Conservation (phyloP, 2,888 invertebrate genomes). For the Sipha maydis region DNA sequence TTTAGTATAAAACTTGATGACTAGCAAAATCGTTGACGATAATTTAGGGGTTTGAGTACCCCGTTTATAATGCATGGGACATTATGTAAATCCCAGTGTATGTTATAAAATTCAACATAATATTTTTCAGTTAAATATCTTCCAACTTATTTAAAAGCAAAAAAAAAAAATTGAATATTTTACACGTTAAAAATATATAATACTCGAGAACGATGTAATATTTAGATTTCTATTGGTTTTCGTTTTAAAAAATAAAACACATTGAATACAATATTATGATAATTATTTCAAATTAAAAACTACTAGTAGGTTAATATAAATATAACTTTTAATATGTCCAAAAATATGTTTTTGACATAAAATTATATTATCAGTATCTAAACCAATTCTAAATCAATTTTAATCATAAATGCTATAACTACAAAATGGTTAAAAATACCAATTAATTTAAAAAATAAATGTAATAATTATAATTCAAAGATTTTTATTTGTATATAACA, state of each 20-base stretch:
- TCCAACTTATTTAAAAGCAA: neutral
- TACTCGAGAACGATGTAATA: neutral
- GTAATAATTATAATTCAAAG: no score
- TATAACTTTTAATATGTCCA: neutral
- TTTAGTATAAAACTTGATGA: neutral
- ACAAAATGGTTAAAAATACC: no score
- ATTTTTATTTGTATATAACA: no score
- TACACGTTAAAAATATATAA: neutral
- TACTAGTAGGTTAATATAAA: no score
- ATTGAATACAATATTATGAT: no score
- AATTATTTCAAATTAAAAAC: no score
- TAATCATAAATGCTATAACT: no score
- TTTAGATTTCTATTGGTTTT: neutral
- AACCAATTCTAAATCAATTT: no score
- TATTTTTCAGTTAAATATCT: constrained; percentile 7
- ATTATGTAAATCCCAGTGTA: neutral
- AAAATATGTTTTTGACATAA: no score
- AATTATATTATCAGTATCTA: no score
- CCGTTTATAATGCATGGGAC: neutral
- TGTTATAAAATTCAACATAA: neutral
- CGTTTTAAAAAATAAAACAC: neutral
- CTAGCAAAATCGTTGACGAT: neutral
- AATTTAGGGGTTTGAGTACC: neutral
- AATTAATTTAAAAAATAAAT: no score
- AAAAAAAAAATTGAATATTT: neutral